phyloP scores from a whole-genome alignment of 1,140 invertebrate species.

The Micrasema minimum region DNA sequence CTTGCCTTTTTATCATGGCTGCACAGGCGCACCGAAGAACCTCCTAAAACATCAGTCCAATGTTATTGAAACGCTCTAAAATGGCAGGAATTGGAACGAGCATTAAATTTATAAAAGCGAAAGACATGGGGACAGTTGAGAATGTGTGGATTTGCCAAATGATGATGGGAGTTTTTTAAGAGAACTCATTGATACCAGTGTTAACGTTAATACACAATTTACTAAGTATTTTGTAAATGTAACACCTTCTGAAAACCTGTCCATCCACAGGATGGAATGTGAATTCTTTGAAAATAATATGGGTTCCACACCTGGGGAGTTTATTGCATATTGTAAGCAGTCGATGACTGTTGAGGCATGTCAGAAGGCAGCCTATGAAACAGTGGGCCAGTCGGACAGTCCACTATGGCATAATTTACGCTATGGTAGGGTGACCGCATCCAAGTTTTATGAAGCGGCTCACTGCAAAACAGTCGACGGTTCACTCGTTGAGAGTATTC shows the following conservation, averaged over 20 bases:
- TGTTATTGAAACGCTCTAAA: background rate
- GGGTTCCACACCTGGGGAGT: background rate
- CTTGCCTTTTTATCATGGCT: conserved; percentile 10
- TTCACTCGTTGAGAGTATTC: background rate
- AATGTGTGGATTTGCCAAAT: background rate
- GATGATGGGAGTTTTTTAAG: background rate
- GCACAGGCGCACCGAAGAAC: background rate
- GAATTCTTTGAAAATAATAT: background rate
- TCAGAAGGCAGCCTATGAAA: conserved; percentile 6
- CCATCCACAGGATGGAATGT: background rate
- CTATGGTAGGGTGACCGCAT: background rate
- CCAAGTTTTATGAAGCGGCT: background rate
- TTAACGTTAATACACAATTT: background rate
- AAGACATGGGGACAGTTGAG: background rate
- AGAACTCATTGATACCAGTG: background rate
- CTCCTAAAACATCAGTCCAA: conserved; percentile 5
- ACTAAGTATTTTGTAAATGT: background rate
- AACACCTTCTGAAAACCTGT: background rate
- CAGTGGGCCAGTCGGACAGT: conserved; percentile 2
- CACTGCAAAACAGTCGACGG: background rate
- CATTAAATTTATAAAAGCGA: background rate
- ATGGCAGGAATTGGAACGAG: background rate
- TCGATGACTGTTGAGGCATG: conserved; percentile 1
- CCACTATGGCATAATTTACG: conserved; percentile 8
- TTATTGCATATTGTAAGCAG: conserved; percentile 1